phyloP scores from a whole-genome alignment of 2,888 invertebrate genomes.

The Erannis defoliaria region DNA sequence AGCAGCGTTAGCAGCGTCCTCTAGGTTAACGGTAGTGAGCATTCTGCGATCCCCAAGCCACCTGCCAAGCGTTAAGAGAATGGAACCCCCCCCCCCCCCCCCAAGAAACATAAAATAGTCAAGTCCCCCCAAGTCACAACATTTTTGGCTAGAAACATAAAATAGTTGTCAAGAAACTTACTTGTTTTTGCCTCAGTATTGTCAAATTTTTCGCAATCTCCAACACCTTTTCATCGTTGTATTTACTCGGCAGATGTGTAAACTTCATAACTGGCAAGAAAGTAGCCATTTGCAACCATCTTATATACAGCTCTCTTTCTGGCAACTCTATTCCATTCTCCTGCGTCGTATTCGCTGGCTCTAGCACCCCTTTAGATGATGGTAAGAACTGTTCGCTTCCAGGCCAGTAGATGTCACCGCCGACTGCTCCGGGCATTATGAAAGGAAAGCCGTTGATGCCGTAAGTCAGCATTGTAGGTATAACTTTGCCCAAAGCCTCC shows the following conservation, averaged over 20 bases:
- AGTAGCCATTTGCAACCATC: slow-evolving; percentile 96
- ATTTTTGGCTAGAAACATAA: too few relatives aligned
- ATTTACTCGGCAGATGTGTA: slow-evolving; percentile 95
- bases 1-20: too few relatives aligned
- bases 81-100: too few relatives aligned
- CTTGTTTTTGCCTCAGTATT: slow-evolving; percentile 90
- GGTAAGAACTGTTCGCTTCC: slow-evolving; percentile 85
- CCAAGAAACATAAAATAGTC: too few relatives aligned
- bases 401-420: slow-evolving; percentile 93
- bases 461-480: slow-evolving; percentile 95
- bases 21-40: too few relatives aligned
- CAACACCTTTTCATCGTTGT: slow-evolving; percentile 91
- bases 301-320: slow-evolving; percentile 93
- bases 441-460: slow-evolving; percentile 97
- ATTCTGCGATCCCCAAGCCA: too few relatives aligned
- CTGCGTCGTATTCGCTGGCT: slow-evolving; percentile 65
- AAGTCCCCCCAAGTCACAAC: too few relatives aligned
- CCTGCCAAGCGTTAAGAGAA: too few relatives aligned
- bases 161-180: too few relatives aligned
- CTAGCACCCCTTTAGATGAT: slow-evolving; percentile 79
- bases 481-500: slow-evolving; percentile 93
- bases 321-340: slow-evolving; percentile 86
- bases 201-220: slow-evolving; percentile 92
- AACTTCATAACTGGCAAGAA: slow-evolving; percentile 97
- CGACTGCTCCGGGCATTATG: slow-evolving; percentile 97